phyloP scores from a whole-genome alignment of 2,113 vertebrate species.

The Sceloporus tristichus region DNA sequence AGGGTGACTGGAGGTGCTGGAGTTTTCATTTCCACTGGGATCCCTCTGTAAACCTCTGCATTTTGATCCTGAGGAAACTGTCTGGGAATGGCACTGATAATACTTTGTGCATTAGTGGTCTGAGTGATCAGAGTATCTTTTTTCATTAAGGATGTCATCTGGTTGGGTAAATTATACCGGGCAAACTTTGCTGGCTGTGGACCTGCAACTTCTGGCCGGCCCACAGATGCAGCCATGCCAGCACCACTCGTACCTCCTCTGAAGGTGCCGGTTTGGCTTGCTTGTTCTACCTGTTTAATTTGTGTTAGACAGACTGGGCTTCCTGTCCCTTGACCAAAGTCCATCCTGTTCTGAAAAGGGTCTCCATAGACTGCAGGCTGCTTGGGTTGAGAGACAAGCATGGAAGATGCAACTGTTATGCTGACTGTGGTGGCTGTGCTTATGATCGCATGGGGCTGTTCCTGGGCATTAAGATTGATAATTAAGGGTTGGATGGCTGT shows the following conservation, averaged over 20 bases:
- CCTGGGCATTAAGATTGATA: slow-evolving; percentile 96
- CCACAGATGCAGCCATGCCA: slow-evolving; percentile 73
- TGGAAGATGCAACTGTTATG: slow-evolving; percentile 89
- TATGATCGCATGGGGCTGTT: slow-evolving; percentile 87
- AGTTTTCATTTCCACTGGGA: slow-evolving; percentile 88
- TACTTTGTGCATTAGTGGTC: slow-evolving; percentile 78
- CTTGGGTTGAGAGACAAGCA: slow-evolving; percentile 91
- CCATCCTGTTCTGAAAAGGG: slow-evolving; percentile 92
- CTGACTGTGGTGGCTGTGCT: slow-evolving; percentile 88
- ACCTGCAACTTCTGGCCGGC: slow-evolving; percentile 83
- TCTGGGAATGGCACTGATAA: slow-evolving; percentile 80
- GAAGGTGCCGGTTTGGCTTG: slow-evolving; percentile 71
- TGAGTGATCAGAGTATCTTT: slow-evolving; percentile 89
- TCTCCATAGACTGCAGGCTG: slow-evolving; percentile 93
- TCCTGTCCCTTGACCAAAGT: slow-evolving; percentile 91
- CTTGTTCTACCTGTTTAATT: slow-evolving; percentile 84
- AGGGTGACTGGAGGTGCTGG: slow-evolving; percentile 85
- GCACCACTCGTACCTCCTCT: slow-evolving; percentile 65
- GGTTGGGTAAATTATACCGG: slow-evolving; percentile 90
- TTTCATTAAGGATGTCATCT: slow-evolving; percentile 85
- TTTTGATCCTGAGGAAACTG: slow-evolving; percentile 81
- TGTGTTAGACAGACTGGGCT: slow-evolving; percentile 92
- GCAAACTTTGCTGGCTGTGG: slow-evolving; percentile 89
- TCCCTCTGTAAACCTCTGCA: slow-evolving; percentile 83
- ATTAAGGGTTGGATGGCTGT: slow-evolving; percentile 93